Percentiles rank a stretch among this genome's conserved stretches.
Evolutionary conservation across 2,113 vertebrate species (phyloP).

Genomic region (Gulo gulo): DNA sequence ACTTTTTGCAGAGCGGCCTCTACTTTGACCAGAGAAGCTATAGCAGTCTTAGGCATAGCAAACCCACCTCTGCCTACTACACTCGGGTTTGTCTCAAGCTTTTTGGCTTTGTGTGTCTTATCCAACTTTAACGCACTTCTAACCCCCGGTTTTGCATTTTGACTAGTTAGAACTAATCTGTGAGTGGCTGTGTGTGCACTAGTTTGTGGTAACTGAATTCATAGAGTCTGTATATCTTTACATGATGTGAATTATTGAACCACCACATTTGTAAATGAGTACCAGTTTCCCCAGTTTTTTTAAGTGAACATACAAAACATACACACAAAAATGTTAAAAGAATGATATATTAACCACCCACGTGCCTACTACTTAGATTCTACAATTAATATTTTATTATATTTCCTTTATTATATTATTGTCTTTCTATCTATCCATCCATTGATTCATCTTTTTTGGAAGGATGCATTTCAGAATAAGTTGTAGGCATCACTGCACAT

Average conservation of each 20-base stretch:
- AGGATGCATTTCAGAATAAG: slow-evolving; percentile 2
- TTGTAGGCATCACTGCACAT: not conserved
- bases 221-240: not conserved
- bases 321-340: not conserved
- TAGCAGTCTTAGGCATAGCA: slow-evolving; percentile 92
- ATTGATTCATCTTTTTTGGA: not conserved
- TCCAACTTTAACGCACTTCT: slow-evolving; percentile 43
- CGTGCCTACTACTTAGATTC: not conserved
- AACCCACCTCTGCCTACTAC: slow-evolving; percentile 81
- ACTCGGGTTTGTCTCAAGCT: slow-evolving; percentile 81
- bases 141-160: slow-evolving; percentile 15
- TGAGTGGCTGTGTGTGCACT: not conserved
- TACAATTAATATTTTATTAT: not conserved
- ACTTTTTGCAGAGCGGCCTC: slow-evolving; percentile 89
- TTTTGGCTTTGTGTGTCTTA: slow-evolving; percentile 31
- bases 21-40: slow-evolving; percentile 96
- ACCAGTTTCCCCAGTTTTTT: not conserved
- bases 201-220: slow-evolving; percentile 33
- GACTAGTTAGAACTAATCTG: slow-evolving; percentile 53
- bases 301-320: too few species aligned
- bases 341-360: not conserved
- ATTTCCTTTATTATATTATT: not conserved
- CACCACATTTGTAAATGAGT: not conserved
- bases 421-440: not conserved
- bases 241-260: not conserved